Percentiles rank a stretch among this genome's conserved stretches.
Conservation (phyloP, 2,888 invertebrate genomes). For the Ecdyonurus torrentis region DNA sequence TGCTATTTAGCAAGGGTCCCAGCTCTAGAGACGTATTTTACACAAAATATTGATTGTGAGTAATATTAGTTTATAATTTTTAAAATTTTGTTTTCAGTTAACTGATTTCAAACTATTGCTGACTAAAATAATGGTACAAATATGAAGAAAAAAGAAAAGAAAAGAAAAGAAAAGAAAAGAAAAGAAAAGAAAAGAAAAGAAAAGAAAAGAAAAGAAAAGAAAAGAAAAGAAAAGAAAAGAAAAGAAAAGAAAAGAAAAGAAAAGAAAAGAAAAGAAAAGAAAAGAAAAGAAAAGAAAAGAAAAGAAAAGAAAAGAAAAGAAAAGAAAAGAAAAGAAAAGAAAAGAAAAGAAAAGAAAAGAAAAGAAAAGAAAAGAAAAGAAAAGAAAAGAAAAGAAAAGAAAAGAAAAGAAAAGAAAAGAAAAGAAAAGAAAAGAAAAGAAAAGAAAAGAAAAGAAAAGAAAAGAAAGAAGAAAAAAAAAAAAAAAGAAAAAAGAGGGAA, state of each 20-base stretch:
- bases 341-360: neutral
- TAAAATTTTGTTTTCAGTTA: no score
- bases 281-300: neutral
- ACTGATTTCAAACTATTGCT: no score
- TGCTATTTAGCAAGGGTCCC: no score
- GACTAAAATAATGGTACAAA: no score
- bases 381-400: neutral
- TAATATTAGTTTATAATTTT: no score
- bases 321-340: neutral
- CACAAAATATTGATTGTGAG: no score
- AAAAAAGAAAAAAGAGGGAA: neutral
- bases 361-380: neutral
- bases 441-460: neutral
- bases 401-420: neutral
- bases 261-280: neutral
- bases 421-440: neutral
- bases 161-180: neutral
- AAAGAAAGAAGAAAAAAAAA: neutral
- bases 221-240: neutral
- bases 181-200: neutral
- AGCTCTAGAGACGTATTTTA: no score
- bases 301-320: neutral
- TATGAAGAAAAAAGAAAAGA: neutral
- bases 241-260: neutral
- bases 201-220: neutral